Evolutionary conservation across 2,888 invertebrate genomes (phyloP).

Genomic region (Anarsia innoxiella): DNA sequence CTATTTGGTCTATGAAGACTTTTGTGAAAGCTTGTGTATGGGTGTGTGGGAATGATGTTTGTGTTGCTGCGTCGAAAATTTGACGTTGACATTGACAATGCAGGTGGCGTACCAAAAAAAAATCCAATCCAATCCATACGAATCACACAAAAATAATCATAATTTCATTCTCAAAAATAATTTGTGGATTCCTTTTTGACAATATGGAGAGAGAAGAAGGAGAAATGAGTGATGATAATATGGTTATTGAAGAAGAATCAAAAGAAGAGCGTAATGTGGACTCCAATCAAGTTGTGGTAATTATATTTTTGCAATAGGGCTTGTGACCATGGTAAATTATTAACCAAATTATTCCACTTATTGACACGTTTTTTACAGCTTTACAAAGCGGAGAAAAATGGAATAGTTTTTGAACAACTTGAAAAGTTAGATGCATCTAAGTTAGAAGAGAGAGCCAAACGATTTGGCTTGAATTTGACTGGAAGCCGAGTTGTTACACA

Average conservation of each 20-base stretch:
- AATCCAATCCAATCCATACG: too few species aligned
- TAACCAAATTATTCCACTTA: slow-evolving; percentile 4
- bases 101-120: too few species aligned
- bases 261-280: slow-evolving; percentile 18
- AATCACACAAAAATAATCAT: too few species aligned
- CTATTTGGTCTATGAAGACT: too few species aligned
- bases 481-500: slow-evolving; percentile 61
- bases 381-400: slow-evolving; percentile 50
- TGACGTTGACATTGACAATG: too few species aligned
- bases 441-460: slow-evolving; percentile 59
- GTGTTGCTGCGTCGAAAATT: too few species aligned
- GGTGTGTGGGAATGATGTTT: too few species aligned
- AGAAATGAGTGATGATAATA: slow-evolving; percentile 69
- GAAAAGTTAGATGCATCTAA: slow-evolving; percentile 60
- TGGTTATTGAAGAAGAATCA: slow-evolving; percentile 43
- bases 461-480: slow-evolving; percentile 60
- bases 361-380: slow-evolving; percentile 30
- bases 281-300: slow-evolving; percentile 45
- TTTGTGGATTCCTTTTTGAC: too few species aligned
- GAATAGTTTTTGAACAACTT: slow-evolving; percentile 44
- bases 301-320: slow-evolving; percentile 12
- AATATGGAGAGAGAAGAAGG: slow-evolving; percentile 61
- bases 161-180: too few species aligned
- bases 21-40: too few species aligned
- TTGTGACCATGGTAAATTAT: slow-evolving; percentile 4